phyloP scores from a whole-genome alignment of 2,888 invertebrate species.

The Tiliacea citrago region DNA sequence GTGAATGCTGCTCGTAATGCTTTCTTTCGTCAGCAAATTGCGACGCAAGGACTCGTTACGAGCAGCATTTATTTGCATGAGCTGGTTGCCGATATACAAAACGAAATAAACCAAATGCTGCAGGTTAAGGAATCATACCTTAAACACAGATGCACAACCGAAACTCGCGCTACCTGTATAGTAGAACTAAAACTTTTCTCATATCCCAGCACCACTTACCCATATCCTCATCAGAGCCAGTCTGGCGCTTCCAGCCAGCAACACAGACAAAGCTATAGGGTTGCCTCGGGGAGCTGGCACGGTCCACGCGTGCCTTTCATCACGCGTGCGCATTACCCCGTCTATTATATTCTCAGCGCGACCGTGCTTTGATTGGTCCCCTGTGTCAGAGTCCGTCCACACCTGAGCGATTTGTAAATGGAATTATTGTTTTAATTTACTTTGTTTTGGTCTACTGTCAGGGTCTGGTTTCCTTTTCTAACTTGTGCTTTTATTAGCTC shows the following conservation, averaged over 20 bases:
- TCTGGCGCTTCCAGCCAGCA: conserved; percentile 88
- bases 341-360: conserved; percentile 92
- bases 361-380: conserved; percentile 88
- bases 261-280: conserved; percentile 91
- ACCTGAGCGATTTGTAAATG: conserved; percentile 81
- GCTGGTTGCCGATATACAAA: too few species aligned
- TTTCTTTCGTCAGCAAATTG: too few species aligned
- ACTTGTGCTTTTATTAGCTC: background rate
- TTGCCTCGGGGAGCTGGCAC: conserved; percentile 91
- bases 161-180: too few species aligned
- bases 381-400: conserved; percentile 91
- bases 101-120: too few species aligned
- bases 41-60: too few species aligned
- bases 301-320: conserved; percentile 95
- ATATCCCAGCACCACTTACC: conserved; percentile 84
- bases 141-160: too few species aligned
- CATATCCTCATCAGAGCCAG: conserved; percentile 93
- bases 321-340: conserved; percentile 93
- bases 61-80: too few species aligned
- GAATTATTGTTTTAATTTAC: background rate
- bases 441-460: background rate
- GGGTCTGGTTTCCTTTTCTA: background rate
- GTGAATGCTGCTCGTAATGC: too few species aligned
- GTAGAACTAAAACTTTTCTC: too few species aligned
- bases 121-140: too few species aligned